These are phyloP conservation scores for Umimayanthus chanpuru DNA, from an alignment of 92 coral and sea anemone species.

Conservation along the genomic window DNA sequence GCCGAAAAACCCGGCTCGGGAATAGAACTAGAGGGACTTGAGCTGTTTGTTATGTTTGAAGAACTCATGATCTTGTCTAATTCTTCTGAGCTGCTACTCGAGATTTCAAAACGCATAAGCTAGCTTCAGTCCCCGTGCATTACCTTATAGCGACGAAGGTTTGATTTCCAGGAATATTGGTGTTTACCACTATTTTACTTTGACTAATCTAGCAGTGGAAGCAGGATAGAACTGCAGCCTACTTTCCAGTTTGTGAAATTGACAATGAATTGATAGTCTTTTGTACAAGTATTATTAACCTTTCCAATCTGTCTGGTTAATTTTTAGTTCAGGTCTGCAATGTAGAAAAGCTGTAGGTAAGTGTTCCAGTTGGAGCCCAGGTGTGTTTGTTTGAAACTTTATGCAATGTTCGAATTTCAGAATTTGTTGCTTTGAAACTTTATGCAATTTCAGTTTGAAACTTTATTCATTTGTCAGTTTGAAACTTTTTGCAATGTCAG, in stretches of 20 bases:
- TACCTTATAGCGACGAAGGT: background rate
- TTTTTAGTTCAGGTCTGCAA: background rate
- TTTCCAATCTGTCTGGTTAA: background rate
- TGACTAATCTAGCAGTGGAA: background rate
- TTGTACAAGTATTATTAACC: background rate
- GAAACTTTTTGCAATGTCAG: background rate
- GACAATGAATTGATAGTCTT: background rate
- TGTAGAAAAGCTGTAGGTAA: too few relatives aligned
- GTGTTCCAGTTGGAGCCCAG: background rate
- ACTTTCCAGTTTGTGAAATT: too few relatives aligned
- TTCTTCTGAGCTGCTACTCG: background rate
- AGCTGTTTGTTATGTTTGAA: constrained; percentile 15
- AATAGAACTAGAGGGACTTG: background rate
- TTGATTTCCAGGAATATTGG: background rate
- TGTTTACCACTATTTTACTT: too few relatives aligned
- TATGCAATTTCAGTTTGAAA: too few relatives aligned
- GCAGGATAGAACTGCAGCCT: background rate
- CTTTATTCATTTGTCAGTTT: too few relatives aligned
- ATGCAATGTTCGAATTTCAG: too few relatives aligned
- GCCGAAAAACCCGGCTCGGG: constrained; percentile 20
- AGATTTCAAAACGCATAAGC: background rate
- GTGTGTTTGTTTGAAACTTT: background rate
- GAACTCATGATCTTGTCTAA: background rate
- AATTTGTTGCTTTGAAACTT: background rate
- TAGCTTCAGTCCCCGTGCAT: background rate